Base-by-base conservation (phyloP, 2,888 invertebrate species). In the Epirrita christyi region DNA sequence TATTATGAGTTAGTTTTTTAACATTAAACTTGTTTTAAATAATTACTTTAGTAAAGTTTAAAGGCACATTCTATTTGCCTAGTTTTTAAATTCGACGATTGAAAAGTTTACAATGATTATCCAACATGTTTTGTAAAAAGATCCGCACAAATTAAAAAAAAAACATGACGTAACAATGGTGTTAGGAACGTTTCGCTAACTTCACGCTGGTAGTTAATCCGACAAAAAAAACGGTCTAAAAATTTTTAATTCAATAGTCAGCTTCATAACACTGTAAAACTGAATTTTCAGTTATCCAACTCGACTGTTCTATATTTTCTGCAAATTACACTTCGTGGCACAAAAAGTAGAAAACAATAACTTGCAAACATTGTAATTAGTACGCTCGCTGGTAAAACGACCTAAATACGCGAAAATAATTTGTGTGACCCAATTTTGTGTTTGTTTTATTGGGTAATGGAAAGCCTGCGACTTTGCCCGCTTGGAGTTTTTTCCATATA, bases 361-460 rank as follows among this genome's bases (percentile, higher is more conserved):
- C 58, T 64, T 38, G 58, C 56, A 69, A 74, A 71, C 70, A 59
- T 51, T 63, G 49, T 67, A 71, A 70, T 72, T 69, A 75, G 29
- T 68, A 68, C 63, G 68, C 59, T 66, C 66, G 63, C 67, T 59
- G 69, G 64, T 63, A 73, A 72, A 73, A 68, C 68, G 78, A 58
- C 75, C 81, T 61, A 76, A 59, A 72, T 77, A 60, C 54, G 44
- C 54, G 29, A 21, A 36, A 43, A 38, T 44, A 44, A 44, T 15
- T 36, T 2, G 10, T 41, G 54, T 32, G 59, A 29, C 59, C 55
- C 44, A 49, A 8, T 48, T 55, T 21, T n/a, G 40, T 49, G 36
- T 46, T 55, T 44, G 42, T 38, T 49, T 14, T 38, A 43, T 37
- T 47, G 6, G 8, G 27, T 11, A n/a, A 8, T 6, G 3, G 6